Evolutionary conservation across 2,113 vertebrate species (phyloP), one percentile per base, ranked within the genome.

Genomic region (Progne subis): DNA sequence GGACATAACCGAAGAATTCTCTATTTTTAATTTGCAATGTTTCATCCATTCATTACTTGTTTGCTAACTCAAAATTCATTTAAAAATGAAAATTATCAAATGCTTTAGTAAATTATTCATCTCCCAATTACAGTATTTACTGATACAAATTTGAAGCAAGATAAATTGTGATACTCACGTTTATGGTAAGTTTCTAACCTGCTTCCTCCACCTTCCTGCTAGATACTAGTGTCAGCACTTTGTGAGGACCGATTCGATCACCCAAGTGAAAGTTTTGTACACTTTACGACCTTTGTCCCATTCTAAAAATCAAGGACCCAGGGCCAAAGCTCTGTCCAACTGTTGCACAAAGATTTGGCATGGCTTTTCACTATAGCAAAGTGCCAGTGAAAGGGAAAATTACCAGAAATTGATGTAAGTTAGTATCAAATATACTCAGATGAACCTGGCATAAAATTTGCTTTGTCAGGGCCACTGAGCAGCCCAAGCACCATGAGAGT

Each of bases 281-380:
- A 60, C 43, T 90, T 92, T 63, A 79, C 47, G 91, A 97, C 96
- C 77, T 96, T 97, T 91, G 93, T 75, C 92, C 44, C 28, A 11
- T 94, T 93, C 96, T 88, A 96, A 97, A 97, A 96, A 95, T 94
- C 97, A 97, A 97, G 96, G 97, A 83, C 92, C 46, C 5, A 1
- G 20, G 70, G 60, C 21, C 29, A 91, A 84, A 92, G 86, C 90
- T 84, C 90, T 96, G 88, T 21, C 67, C 5, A 0, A 26, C 60
- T 78, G 41, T 88, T 97, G 79, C 84, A 91, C 69, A 96, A 94
- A 72, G 11, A 44, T 68, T 41, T 39, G 87, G 31, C 75, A 52
- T 6, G 17, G 31, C 3, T 57, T 76, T 86, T 71, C 0, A 0
- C 77, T 68, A 60, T 18, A 79, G 52, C 1, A 0, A 77, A 55